Percentiles rank a stretch among this genome's conserved stretches.
These are phyloP conservation scores for Maylandia zebra DNA, from an alignment of 2,113 vertebrate species.

Conservation along the genomic window DNA sequence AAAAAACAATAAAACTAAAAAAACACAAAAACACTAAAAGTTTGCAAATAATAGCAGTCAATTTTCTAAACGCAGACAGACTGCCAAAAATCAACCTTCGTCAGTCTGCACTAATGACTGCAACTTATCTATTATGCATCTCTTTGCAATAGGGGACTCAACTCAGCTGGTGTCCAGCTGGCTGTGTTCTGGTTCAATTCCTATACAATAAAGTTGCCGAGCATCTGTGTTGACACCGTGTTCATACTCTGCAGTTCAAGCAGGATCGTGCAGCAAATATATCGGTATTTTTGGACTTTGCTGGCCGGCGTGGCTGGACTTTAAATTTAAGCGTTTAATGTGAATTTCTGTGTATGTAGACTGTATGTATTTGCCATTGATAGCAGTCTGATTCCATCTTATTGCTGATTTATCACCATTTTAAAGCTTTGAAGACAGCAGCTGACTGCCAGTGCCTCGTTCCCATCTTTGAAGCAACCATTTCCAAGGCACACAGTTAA, in stretches of 20 bases:
- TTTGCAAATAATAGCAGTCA: neutral
- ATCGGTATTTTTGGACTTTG: neutral
- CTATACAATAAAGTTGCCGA: neutral
- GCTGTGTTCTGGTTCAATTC: neutral
- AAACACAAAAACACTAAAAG: neutral
- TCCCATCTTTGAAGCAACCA: neutral
- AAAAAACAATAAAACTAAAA: neutral
- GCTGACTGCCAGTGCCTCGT: neutral
- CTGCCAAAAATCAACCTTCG: neutral
- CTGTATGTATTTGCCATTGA: neutral
- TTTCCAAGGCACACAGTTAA: neutral
- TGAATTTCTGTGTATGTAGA: neutral
- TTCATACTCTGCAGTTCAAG: neutral
- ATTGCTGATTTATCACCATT: neutral
- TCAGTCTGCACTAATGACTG: neutral
- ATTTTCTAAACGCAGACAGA: neutral
- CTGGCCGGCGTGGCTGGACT: neutral
- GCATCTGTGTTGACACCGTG: neutral
- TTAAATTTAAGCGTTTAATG: neutral
- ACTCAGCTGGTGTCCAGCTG: neutral
- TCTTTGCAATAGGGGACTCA: neutral
- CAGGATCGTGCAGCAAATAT: neutral
- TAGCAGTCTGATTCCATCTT: neutral
- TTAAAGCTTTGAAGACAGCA: neutral
- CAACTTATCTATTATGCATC: neutral